Conservation (phyloP, 2,797 vertebrate genomes). For the Philypnodon macrostomus region DNA sequence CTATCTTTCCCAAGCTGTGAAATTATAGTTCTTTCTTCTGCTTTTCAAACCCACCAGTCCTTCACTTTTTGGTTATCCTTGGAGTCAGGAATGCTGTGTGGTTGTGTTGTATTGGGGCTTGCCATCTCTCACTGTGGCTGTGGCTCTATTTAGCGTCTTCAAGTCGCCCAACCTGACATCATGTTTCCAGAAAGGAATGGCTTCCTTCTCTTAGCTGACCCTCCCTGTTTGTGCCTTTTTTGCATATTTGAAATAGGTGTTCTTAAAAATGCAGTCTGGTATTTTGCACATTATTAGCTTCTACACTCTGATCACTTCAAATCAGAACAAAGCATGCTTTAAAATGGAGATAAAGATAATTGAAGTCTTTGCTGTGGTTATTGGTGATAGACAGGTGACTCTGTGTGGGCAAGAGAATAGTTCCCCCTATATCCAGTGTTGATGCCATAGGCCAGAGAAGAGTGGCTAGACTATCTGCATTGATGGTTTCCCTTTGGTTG, state of each 20-base stretch:
- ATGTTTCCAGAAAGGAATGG: slow-evolving; percentile 35
- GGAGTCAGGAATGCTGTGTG: slow-evolving; percentile 43
- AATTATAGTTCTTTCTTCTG: slow-evolving; percentile 40
- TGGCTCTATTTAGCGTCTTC: slow-evolving; percentile 14
- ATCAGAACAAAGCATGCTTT: too few species aligned
- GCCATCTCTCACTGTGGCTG: slow-evolving; percentile 5
- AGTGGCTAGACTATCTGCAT: too few species aligned
- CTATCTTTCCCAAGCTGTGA: slow-evolving; percentile 17
- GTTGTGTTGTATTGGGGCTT: slow-evolving; percentile 23
- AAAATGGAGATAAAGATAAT: too few species aligned
- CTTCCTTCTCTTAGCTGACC: slow-evolving; percentile 7
- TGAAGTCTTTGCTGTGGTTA: too few species aligned
- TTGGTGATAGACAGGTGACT: too few species aligned
- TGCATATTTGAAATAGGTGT: background rate
- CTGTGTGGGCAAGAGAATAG: too few species aligned
- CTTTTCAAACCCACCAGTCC: slow-evolving; percentile 19
- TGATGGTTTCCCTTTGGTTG: background rate
- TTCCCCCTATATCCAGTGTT: too few species aligned
- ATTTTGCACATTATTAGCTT: background rate
- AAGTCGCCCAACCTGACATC: slow-evolving; percentile 38
- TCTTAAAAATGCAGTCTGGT: background rate
- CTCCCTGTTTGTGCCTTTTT: slow-evolving; percentile 3
- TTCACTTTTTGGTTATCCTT: slow-evolving; percentile 23
- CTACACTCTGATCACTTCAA: too few species aligned
- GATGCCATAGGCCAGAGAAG: too few species aligned